phyloP scores from a whole-genome alignment of 2,113 vertebrate genomes.

The Corynorhinus townsendii region DNA sequence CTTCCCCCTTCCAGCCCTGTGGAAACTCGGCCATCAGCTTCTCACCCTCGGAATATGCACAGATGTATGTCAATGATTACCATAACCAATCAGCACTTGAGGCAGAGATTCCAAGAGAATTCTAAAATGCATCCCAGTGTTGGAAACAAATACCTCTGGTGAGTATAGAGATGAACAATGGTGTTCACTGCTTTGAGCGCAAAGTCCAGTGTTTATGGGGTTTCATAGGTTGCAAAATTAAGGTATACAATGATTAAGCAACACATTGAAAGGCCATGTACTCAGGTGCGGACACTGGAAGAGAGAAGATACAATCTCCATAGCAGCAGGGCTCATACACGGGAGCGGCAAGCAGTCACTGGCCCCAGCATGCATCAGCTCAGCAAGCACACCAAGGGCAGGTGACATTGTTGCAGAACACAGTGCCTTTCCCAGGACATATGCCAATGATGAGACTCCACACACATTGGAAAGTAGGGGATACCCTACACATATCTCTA shows the following conservation, averaged over 20 bases:
- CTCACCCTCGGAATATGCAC: no score
- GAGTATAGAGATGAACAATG: background rate
- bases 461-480: no score
- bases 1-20: background rate
- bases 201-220: no score
- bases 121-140: no score
- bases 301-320: background rate
- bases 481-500: background rate
- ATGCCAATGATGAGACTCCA: background rate
- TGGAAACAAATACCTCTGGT: background rate
- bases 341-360: background rate
- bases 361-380: background rate
- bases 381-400: fast-evolving
- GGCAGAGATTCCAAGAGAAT: background rate
- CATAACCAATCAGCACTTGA: background rate
- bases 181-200: fast-evolving
- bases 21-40: background rate
- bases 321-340: background rate
- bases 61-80: background rate
- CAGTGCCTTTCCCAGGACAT: background rate
- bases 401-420: fast-evolving
- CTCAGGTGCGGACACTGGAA: background rate
- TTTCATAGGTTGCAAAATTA: background rate
- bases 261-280: background rate
- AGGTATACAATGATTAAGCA: no score